Evolutionary conservation across 2,797 vertebrate genomes (phyloP), one percentile per base, ranked within the genome.

Genomic region (Prunella strophiata): DNA sequence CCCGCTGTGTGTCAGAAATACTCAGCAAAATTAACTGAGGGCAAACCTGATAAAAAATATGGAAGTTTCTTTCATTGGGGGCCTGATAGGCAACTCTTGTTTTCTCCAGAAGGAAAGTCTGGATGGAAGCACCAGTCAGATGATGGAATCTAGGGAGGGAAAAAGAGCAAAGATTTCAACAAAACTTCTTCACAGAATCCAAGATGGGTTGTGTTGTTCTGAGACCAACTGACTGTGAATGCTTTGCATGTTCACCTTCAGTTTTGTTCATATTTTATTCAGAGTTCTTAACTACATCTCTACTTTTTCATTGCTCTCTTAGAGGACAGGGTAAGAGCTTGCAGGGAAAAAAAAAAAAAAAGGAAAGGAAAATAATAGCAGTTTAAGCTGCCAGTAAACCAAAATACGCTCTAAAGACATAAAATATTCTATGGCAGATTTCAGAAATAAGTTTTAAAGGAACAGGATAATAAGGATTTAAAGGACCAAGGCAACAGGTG

Each of bases 1-100:
- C 62, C 16, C 3, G 22, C 75, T 63, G 52, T 43, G 52, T 61
- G 57, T 85, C 54, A 92, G 81, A 86, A 91, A 75, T 21, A 66
- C 4, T 14, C 48, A 55, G 68, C 40, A 81, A 85, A 88, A 72
- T 76, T 29, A 61, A 38, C 66, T 57, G 48, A 61, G 79, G 62
- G 95, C 98, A 91, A 73, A 98, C 99, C 98, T 99, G 99, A 92
- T 99, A 99, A 96, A 99, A 99, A 94, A 99, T 99, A 96, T 99
- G 99, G 83, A 99, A 99, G 97, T 99, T 99, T 96, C 99, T 99
- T 95, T 99, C 99, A 13, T 52, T 97, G 23, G 98, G 95, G 4
- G 98, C 98, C 94, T 99, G 99, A 91, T 97, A 98, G 77, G 98
- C 96, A 92, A 99, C 98, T 90, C 99, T 98, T 30, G 99, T 99